Evolutionary conservation across 2,797 vertebrate species (phyloP), one percentile per base, ranked within the genome.

Genomic region (Notamacropus eugenii): DNA sequence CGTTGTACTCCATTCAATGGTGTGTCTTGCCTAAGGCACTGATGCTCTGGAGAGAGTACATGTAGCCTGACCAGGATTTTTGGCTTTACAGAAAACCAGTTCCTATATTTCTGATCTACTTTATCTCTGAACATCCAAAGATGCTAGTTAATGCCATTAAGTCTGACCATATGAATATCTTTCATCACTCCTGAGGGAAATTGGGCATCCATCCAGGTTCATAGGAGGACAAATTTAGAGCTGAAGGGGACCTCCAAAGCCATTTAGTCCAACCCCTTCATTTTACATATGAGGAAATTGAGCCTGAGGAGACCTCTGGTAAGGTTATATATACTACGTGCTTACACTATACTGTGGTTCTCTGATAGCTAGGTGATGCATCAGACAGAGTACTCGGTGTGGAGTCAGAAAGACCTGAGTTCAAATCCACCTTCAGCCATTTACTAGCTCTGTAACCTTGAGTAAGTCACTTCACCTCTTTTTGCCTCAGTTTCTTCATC

Each of bases 61-160:
- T 62, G 95, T 59, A 94, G 90, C 97, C 94, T 92, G 96, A 92
- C 90, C 98, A 96, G 95, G 67, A 98, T 94, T 97, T 98, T 97
- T 96, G 96, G 74, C 74, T 94, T 93, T 91, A 56, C 91, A 54
- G 93, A 92, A 16, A 95, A 91, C 58, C 93, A 94, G n/a, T 59
- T 91, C 22, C 54, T 94, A 55, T 34, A 91, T 56, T 91, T 29
- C 54, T 16, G 2, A 93, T n/a, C 56, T 16, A 91, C 57, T 90
- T 91, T 82, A 67, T 96, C 31, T 50, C 57, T 92, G 93, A 97
- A 94, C 95, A 74, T 92, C 55, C 92, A 54, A n/a, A 95, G 91
- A 13, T 14, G 27, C 50, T 97, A 13, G 92, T 5, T 0, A 24
- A 90, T 57, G 55, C 62, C 34, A 82, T 97, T 28, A 54, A 31